Base-by-base conservation (phyloP, 2,113 vertebrate genomes). In the Myiozetetes cayanensis region DNA sequence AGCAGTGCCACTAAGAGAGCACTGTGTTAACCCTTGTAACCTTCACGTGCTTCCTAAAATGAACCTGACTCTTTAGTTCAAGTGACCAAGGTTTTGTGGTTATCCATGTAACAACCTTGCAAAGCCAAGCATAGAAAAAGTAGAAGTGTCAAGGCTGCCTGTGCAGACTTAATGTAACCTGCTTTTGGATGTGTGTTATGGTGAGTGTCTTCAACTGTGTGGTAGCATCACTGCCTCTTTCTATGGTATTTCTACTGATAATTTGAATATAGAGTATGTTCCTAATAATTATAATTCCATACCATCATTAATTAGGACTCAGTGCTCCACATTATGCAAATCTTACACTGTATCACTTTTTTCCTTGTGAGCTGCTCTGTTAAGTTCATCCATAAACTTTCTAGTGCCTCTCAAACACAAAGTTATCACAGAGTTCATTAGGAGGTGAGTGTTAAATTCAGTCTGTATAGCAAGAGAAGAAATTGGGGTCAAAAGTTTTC, bases 221-320 rank as follows among this genome's bases (percentile, higher is more conserved):
- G 81, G 33, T 76, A 74, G 41, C 37, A 8, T 59, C 77, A 79
- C 66, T 91, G 81, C 90, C 87, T 94, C 85, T 94, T 95, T 85
- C 73, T 52, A 8, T 85, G 67, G 52, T 21, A 35, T 21, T 88
- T 52, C 58, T 35, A 23, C 21, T 68, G 39, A 43, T 93, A 0
- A 4, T 41, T 84, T 74, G 53, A 37, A 7, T 53, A 78, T 81
- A 76, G 49, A 46, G 7, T 73, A 44, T 0, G 1, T 73, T 89
- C 10, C 46, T 43, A 46, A 22, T 74, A 89, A 67, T 30, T 61
- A 5, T 81, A 77, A 43, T 59, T 59, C 23, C n/a, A 35, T 50
- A 35, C 19, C 22, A 71, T 19, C 22, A 10, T 86, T 94, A 61
- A 59, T 62, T 89, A 71, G 66, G 44, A 28, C 56, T 85, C 63